phyloP scores from a whole-genome alignment of 1,140 invertebrate genomes.

The Microplitis mediator region DNA sequence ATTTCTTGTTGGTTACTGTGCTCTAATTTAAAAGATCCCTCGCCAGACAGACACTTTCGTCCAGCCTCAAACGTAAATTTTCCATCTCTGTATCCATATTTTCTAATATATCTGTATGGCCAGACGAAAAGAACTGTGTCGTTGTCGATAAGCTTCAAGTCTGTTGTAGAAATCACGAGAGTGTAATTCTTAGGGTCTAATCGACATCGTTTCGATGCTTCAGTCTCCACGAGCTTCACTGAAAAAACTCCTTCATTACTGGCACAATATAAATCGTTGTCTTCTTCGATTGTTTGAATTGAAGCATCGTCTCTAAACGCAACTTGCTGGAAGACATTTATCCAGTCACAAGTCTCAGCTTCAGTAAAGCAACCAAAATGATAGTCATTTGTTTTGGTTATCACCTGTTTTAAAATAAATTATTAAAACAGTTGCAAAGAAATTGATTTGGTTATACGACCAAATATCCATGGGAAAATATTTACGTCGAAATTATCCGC shows the following conservation, averaged over 20 bases:
- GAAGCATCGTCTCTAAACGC: conserved; percentile 76
- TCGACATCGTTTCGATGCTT: conserved; percentile 76
- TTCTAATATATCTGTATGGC: conserved; percentile 84
- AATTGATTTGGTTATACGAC: neutral
- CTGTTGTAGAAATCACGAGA: conserved; percentile 73
- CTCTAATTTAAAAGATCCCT: conserved; percentile 81
- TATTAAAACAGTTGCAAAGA: neutral
- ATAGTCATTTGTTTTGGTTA: conserved; percentile 74
- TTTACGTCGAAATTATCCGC: neutral
- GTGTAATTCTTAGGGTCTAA: conserved; percentile 75
- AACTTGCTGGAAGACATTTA: conserved; percentile 78
- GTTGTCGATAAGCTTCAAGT: conserved; percentile 74
- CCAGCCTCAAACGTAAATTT: conserved; percentile 92
- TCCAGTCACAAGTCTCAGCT: conserved; percentile 76
- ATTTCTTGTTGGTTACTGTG: conserved; percentile 81
- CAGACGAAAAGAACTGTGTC: conserved; percentile 77
- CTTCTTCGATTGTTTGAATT: conserved; percentile 76
- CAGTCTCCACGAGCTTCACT: conserved; percentile 78
- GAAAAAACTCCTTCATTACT: conserved; percentile 80
- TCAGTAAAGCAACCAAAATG: conserved; percentile 76
- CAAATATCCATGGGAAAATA: neutral
- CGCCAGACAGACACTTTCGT: conserved; percentile 83
- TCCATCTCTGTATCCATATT: conserved; percentile 81
- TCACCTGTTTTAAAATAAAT: conserved; percentile 59
- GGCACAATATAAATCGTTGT: conserved; percentile 85